phyloP scores from a whole-genome alignment of 1,140 invertebrate species.

The Homalodisca vitripennis region DNA sequence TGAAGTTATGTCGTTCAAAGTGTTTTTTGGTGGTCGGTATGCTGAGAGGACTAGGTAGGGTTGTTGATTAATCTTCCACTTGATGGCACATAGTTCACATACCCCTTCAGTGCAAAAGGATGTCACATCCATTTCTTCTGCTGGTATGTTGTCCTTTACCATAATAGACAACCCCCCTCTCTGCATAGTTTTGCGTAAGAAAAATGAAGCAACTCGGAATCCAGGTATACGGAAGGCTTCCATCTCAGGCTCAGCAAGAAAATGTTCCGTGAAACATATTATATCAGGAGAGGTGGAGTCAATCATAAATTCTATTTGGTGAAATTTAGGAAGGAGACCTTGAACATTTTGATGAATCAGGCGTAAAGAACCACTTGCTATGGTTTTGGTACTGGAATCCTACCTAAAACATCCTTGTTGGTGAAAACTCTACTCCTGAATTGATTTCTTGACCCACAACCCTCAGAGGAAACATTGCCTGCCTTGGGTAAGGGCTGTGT shows the following conservation, averaged over 20 bases:
- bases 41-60: neutral
- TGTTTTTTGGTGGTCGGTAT: neutral
- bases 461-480: too few species aligned
- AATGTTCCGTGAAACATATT: neutral
- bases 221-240: neutral
- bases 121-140: neutral
- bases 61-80: neutral
- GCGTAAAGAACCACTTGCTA: neutral
- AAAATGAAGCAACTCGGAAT: neutral
- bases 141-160: neutral
- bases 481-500: too few species aligned
- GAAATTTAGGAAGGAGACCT: neutral
- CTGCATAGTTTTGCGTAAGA: neutral
- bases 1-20: neutral
- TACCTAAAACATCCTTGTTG: neutral
- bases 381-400: neutral
- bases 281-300: neutral
- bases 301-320: neutral
- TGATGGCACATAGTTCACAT: neutral
- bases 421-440: neutral
- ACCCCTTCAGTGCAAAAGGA: neutral
- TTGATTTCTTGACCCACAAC: too few species aligned
- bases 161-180: neutral
- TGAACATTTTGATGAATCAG: neutral
- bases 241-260: neutral